Evolutionary conservation across 30 jellyfish, hydroid and myxozoan species (phyloP).

Genomic region (Sanderia malayensis): DNA sequence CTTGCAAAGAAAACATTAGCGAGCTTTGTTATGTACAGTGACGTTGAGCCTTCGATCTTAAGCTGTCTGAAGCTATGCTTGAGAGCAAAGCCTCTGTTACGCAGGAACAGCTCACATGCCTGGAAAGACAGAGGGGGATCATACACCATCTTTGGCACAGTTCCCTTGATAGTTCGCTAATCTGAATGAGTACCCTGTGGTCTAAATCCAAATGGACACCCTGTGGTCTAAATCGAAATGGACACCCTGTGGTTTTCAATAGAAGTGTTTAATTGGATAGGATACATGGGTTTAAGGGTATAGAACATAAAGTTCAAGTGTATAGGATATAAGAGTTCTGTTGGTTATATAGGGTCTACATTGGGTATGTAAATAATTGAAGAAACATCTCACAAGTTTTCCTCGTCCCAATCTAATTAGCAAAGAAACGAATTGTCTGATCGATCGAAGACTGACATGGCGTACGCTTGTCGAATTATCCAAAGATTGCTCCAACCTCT

Average conservation of each 20-base stretch:
- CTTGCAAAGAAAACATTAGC: slow-evolving; percentile 85
- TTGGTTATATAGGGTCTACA: not conserved
- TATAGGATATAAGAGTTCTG: no score
- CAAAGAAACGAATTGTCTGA: slow-evolving; percentile 68
- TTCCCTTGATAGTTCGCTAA: no score
- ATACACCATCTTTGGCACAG: no score
- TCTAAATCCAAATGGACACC: no score
- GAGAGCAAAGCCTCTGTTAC: slow-evolving; percentile 88
- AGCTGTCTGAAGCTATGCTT: slow-evolving; percentile 89
- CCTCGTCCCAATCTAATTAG: slow-evolving; percentile 88
- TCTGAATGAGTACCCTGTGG: no score
- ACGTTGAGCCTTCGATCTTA: slow-evolving; percentile 95
- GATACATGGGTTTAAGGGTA: no score
- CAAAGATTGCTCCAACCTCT: slow-evolving; percentile 78
- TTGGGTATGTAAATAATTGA: not conserved
- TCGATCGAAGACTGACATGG: slow-evolving; percentile 89
- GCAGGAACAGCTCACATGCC: slow-evolving; percentile 88
- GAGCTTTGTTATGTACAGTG: slow-evolving; percentile 70
- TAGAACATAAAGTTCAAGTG: no score
- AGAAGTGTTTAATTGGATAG: no score
- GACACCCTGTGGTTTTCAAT: no score
- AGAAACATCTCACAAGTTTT: slow-evolving; percentile 55
- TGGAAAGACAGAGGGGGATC: no score
- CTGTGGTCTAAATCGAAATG: no score
- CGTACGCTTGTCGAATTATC: slow-evolving; percentile 90